Percentiles rank a stretch among this genome's conserved stretches.
Conservation (phyloP, 2,888 invertebrate species). For the Ectemnius continuus region DNA sequence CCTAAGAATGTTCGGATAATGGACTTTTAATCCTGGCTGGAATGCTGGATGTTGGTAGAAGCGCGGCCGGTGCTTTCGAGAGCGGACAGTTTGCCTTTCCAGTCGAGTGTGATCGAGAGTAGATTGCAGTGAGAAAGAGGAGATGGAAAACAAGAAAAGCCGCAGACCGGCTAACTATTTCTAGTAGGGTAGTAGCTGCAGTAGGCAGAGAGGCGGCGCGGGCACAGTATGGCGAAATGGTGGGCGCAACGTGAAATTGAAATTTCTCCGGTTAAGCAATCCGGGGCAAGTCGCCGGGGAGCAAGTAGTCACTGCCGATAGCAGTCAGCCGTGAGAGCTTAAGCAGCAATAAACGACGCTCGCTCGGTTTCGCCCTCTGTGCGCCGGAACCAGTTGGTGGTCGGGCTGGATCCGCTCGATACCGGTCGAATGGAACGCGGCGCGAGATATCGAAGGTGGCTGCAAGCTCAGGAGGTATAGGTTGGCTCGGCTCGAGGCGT, state of each 20-base stretch:
- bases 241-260: conserved; percentile 5
- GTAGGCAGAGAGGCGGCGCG: conserved; percentile 6
- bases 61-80: background rate
- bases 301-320: conserved; percentile 27
- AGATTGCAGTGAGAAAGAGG: background rate
- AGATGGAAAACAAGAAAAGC: conserved; percentile 1
- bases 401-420: conserved; percentile 44
- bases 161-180: conserved; percentile 4
- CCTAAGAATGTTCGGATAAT: background rate
- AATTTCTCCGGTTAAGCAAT: background rate
- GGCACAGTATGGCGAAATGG: background rate
- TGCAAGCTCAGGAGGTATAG: conserved; percentile 53
- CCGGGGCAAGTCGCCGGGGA: background rate
- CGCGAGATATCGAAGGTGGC: conserved; percentile 60
- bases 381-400: conserved; percentile 21
- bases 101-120: conserved; percentile 1
- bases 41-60: background rate
- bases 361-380: conserved; percentile 29
- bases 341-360: conserved; percentile 40
- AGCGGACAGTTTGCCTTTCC: conserved; percentile 6
- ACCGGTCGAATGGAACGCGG: conserved; percentile 55
- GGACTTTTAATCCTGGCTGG: conserved; percentile 4
- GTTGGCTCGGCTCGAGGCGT: conserved; percentile 66
- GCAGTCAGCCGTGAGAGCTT: conserved; percentile 38
- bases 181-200: background rate